A percentile compares a stretch with the other conserved stretches of the same genome.
Conservation (phyloP, 2,888 invertebrate genomes). For the Kuschelorhynchus macadamiae region DNA sequence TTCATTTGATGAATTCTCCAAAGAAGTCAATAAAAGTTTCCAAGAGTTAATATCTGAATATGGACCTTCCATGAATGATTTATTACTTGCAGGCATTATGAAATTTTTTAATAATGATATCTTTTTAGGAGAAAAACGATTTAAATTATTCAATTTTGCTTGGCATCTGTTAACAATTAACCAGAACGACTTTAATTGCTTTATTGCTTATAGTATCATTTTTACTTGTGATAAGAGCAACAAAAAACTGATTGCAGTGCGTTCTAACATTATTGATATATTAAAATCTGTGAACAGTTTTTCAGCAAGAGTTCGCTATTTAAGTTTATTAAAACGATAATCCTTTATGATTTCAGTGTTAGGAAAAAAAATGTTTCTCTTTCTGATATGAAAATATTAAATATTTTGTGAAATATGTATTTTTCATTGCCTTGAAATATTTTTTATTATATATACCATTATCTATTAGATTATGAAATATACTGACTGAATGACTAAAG, state of each 20-base stretch:
- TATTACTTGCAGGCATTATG: constrained; percentile 12
- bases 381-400: too few relatives aligned
- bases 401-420: too few relatives aligned
- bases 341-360: too few relatives aligned
- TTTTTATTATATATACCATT: too few relatives aligned
- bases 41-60: constrained; percentile 6
- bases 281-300: not conserved
- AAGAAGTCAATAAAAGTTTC: constrained; percentile 15
- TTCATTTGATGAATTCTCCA: constrained; percentile 9
- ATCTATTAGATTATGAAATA: too few relatives aligned
- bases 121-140: not conserved
- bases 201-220: not conserved
- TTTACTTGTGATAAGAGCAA: not conserved
- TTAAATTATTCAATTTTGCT: constrained; percentile 6
- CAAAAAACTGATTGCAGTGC: not conserved
- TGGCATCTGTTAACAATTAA: constrained; percentile 5
- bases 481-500: too few relatives aligned
- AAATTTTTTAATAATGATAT: not conserved
- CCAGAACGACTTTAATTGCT: constrained; percentile 20
- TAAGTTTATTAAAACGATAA: too few relatives aligned
- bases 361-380: too few relatives aligned
- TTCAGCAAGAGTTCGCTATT: constrained; percentile 38
- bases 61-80: constrained; percentile 19
- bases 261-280: not conserved
- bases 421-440: too few relatives aligned